Percentiles rank a stretch among this genome's conserved stretches.
phyloP scores from a whole-genome alignment of 92 coral and sea anemone genomes.

The Umimayanthus kanabou region DNA sequence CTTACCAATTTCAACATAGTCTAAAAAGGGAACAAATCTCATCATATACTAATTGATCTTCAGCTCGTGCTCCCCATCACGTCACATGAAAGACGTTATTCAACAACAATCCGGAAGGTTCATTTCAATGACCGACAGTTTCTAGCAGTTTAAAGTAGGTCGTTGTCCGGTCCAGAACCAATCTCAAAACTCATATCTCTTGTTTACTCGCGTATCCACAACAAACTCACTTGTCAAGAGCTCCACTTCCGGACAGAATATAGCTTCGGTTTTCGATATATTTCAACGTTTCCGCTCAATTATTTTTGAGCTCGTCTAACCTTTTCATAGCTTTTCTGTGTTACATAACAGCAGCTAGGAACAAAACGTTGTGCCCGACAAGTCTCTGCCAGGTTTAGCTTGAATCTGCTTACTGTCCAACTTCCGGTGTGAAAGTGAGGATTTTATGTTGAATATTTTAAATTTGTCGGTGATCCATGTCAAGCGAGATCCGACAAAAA shows the following conservation, averaged over 20 bases:
- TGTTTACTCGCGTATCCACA: constrained; percentile 14
- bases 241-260: not conserved
- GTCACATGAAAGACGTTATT: not conserved
- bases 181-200: constrained; percentile 1
- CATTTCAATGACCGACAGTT: not conserved
- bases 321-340: not conserved
- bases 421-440: not conserved
- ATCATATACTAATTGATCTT: too few species aligned
- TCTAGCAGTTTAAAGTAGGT: not conserved
- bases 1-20: not conserved
- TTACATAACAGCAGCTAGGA: not conserved
- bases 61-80: not conserved
- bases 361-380: not conserved
- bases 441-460: not conserved
- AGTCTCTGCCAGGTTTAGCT: too few species aligned
- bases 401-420: not conserved
- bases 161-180: not conserved
- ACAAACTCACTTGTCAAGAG: not conserved
- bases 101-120: not conserved
- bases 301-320: not conserved
- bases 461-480: not conserved
- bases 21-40: not conserved
- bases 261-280: not conserved
- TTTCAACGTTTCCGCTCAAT: not conserved
- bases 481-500: not conserved